Base-by-base conservation (phyloP, 2,888 invertebrate species). In the Lithophane ornitopus region DNA sequence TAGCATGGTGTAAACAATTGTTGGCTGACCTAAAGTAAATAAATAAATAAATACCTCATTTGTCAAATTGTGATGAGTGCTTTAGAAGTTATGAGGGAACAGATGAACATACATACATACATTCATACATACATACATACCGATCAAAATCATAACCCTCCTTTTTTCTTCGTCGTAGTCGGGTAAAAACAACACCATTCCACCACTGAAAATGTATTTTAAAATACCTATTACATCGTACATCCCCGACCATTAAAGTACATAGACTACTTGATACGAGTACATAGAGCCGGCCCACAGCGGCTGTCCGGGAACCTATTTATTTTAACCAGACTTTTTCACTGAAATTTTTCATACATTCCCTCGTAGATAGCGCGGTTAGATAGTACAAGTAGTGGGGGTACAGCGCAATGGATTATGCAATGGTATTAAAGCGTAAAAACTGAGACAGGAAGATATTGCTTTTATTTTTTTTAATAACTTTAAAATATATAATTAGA, bases 291-390 rank as follows among this genome's bases (percentile, higher is more conserved):
- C 65, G 56, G 56, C 80, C 87, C 85, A 74, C 67, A 79, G 82
- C 83, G 74, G 73, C 82, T 73, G 80, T 84, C 88, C 70, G 67
- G 71, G 41, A 82, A 76, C 74, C 87, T 83, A 89, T 89, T 87
- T 89, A 89, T 90, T 86, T 87, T 78, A 82, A 86, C 74, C 81
- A 78, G 80, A 85, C 80, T 85, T 88, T 90, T 88, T 84, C 65
- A 77, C 74, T 67, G 76, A 44, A 74, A 76, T 70, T 84, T 80
- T 83, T 86, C 82, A 83, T 83, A 83, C 76, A 84, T 87, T 80
- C 73, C 66, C 69, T 72, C 69, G 73, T 61, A 76, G 67, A 76
- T 78, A 88, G 67, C n/a, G 74, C 11, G 75, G 66, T 59, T 80
- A 63, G 67, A 66, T 54, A 68, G 70, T 7, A n/a, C 39, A 67